A percentile compares a stretch with the other conserved stretches of the same genome.
phyloP scores from a whole-genome alignment of 2,888 invertebrate genomes.

The Hypselothyrea guttata region DNA sequence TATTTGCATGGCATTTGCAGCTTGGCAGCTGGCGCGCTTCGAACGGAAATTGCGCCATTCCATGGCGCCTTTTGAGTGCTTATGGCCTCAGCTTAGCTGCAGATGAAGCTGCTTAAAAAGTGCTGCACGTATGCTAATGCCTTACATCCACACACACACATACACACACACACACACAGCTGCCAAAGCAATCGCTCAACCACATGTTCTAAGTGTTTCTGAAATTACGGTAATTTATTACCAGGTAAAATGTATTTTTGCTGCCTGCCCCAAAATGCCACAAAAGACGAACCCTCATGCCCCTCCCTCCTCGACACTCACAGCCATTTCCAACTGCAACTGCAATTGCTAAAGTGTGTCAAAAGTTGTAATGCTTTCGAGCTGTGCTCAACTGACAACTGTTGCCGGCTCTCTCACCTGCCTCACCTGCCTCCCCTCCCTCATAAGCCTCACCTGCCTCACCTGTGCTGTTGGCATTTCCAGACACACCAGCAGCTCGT shows the following conservation, averaged over 20 bases:
- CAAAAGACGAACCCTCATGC: too few species aligned
- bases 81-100: too few species aligned
- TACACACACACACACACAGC: slow-evolving; percentile 2
- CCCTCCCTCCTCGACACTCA: slow-evolving; percentile 6
- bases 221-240: slow-evolving; percentile 76
- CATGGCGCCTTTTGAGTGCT: slow-evolving; percentile 20
- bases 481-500: slow-evolving; percentile 57
- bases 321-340: slow-evolving; percentile 23
- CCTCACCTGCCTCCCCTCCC: too few species aligned
- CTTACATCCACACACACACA: slow-evolving; percentile 6
- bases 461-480: too few species aligned
- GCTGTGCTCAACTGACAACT: slow-evolving; percentile 42
- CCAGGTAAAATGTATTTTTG: too few species aligned
- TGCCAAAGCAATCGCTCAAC: slow-evolving; percentile 36
- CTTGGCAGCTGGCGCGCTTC: slow-evolving; percentile 51
- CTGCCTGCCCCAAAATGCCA: too few species aligned
- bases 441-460: too few species aligned
- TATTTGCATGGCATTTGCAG: slow-evolving; percentile 54
- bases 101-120: slow-evolving; percentile 37
- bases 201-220: slow-evolving; percentile 64
- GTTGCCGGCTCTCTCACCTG: too few species aligned
- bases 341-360: slow-evolving; percentile 60
- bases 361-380: slow-evolving; percentile 52
- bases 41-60: slow-evolving; percentile 68
- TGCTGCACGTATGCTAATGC: slow-evolving; percentile 51